Base-by-base conservation (phyloP, 2,888 invertebrate species). In the Lepidocyrtinus sp. region DNA sequence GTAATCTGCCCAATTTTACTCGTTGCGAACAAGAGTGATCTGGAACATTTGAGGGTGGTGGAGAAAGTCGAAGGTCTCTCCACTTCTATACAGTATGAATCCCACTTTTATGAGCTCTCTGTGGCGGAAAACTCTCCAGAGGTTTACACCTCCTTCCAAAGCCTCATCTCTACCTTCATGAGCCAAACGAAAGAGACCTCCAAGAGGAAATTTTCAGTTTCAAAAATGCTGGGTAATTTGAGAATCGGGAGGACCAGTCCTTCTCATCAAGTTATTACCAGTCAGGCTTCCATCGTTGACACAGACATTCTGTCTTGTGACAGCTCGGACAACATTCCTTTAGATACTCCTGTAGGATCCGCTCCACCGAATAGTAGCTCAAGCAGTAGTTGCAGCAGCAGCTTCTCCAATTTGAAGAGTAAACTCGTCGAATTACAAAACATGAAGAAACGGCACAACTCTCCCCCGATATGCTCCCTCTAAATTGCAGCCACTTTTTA, bases 51-150 rank as follows among this genome's bases (percentile, higher is more conserved):
- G 80, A 90, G 94, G 91, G 92, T 93, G 91, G 94, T 94, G 88
- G 91, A 92, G 62, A 92, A 93, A 87, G 91, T 92, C 75, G 94
- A 94, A 88, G 94, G 93, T 19, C 92, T 93, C 86, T 90, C 92
- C 26, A 88, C 92, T 46, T 93, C 93, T 59, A 90, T 92, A 55
- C 91, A 92, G 76, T 86, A 86, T 71, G 92, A 92, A 21, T 93
- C 93, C 84, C 93, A 92, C 68, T 95, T 94, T 89, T 92, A 93
- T 89, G 94, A 95, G 89, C 93, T 94, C n/a, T 94, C 94, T 22
- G 94, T 94, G 5, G 94, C 94, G 0, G 94, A 94, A 88, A 94
- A 94, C 89, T 93, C 92, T 24, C 91, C 92, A 17, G 92, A 92
- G 86, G 91, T 94, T 63, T 93, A 93, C 89, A 91, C 93, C 65